Conservation (phyloP, 2,888 invertebrate species). For the Volucella bombylans region DNA sequence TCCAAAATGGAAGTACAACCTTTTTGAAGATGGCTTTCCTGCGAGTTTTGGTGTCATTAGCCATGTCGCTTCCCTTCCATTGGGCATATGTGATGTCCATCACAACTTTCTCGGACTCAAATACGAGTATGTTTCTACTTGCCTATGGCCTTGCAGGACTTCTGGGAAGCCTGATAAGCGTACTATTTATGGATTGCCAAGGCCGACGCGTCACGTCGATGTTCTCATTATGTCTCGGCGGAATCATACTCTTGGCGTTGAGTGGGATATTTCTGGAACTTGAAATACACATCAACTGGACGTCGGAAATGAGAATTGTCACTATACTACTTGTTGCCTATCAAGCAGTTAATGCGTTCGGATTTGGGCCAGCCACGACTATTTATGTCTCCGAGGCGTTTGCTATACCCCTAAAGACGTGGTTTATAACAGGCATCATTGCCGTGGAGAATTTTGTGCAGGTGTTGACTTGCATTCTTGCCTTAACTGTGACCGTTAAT, state of each 20-base stretch:
- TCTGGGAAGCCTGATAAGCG: slow-evolving; percentile 78
- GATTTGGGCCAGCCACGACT: slow-evolving; percentile 78
- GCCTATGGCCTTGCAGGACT: slow-evolving; percentile 75
- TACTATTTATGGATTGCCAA: slow-evolving; percentile 77
- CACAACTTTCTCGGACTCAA: slow-evolving; percentile 77
- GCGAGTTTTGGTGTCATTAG: slow-evolving; percentile 77
- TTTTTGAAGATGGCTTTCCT: slow-evolving; percentile 76
- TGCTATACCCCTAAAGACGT: slow-evolving; percentile 77
- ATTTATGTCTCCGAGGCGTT: slow-evolving; percentile 80
- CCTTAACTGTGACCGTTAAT: slow-evolving; percentile 75
- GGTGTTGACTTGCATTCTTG: slow-evolving; percentile 75
- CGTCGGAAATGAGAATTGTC: slow-evolving; percentile 72
- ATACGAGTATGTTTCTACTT: slow-evolving; percentile 72
- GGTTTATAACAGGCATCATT: slow-evolving; percentile 77
- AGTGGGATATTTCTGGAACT: slow-evolving; percentile 79
- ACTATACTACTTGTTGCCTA: slow-evolving; percentile 78
- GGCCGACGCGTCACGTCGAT: slow-evolving; percentile 78
- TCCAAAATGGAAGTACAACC: slow-evolving; percentile 31
- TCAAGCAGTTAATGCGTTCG: slow-evolving; percentile 78
- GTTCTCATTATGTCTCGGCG: slow-evolving; percentile 77
- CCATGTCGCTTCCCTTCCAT: slow-evolving; percentile 79
- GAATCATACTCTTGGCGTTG: slow-evolving; percentile 78
- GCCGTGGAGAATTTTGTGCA: slow-evolving; percentile 78
- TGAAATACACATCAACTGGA: slow-evolving; percentile 49
- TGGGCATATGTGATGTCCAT: slow-evolving; percentile 78